Conservation (phyloP, 2,888 invertebrate species). For the Yponomeuta evonymella region DNA sequence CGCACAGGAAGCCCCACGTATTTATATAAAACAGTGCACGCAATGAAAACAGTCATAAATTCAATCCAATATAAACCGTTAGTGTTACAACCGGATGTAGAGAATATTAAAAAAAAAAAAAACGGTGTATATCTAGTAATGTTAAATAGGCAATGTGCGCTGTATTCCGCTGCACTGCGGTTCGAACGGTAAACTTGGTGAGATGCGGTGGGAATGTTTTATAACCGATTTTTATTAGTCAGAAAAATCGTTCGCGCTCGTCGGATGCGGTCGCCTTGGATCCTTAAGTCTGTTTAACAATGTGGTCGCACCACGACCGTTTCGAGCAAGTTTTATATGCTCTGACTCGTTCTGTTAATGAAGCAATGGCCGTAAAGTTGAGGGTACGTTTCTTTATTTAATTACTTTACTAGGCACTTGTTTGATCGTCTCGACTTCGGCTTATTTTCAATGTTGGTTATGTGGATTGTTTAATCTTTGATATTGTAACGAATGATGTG, state of each 20-base stretch:
- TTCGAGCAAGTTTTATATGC: constrained; percentile 1
- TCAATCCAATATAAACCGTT: constrained; percentile 66
- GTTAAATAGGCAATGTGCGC: constrained; percentile 40
- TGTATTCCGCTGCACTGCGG: background rate
- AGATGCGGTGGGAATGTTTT: constrained; percentile 49
- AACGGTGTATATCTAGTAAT: constrained; percentile 35
- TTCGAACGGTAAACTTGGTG: constrained; percentile 20
- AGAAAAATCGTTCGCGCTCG: constrained; percentile 42
- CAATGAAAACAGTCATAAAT: constrained; percentile 75
- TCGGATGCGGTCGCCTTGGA: constrained; percentile 51
- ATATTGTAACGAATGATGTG: too few species aligned
- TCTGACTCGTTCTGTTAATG: constrained; percentile 25
- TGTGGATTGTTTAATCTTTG: too few species aligned
- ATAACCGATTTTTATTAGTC: constrained; percentile 54
- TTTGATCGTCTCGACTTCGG: background rate
- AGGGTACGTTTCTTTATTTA: constrained; percentile 22
- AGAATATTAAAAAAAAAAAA: constrained; percentile 57
- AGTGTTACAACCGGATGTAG: constrained; percentile 55
- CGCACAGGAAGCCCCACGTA: constrained; percentile 66
- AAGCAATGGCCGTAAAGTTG: constrained; percentile 30
- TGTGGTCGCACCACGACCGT: constrained; percentile 32
- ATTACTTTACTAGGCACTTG: background rate
- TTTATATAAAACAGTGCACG: constrained; percentile 70
- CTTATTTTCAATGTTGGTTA: background rate
- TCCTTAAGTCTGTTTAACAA: constrained; percentile 29